Base-by-base conservation (phyloP, 2,888 invertebrate species). In the Lasioglossum oenotherae region DNA sequence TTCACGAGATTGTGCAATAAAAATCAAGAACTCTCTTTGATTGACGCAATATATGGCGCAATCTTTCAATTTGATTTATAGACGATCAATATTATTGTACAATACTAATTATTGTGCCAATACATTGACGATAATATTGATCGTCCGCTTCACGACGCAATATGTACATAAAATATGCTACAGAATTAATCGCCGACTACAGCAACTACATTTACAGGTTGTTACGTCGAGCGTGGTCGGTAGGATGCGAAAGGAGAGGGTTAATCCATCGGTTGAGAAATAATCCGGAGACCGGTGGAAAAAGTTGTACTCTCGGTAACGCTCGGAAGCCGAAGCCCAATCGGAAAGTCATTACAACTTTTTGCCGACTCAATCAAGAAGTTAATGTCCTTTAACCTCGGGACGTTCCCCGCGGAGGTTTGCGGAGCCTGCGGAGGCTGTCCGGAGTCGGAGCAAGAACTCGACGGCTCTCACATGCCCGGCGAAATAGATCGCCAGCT, bases 281-380 rank as follows among this genome's bases (percentile, higher is more conserved):
- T 79, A 84, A 84, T 84, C 41, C n/a, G n/a, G 27, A 53, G 31
- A 16, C 23, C 53, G 53, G 0, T n/a, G 53, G 53, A 57, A 57
- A 85, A 81, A 86, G 49, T 78, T 60, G 64, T 31, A 64, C 44
- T 44, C 64, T 16, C 64, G 31, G 31, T 14, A 31, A 31, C 31
- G n/a, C 60, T 27, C 60, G 60, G 60, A 64, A 64, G 31, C 71
- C 78, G 91, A 78, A 64, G 64, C 64, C 89, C 92, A 92, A 93
- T 94, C 93, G 92, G 94, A 95, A 94, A 93, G 93, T 94, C 94
- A 95, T 95, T 95, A 94, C 92, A 94, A 94, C 93, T 94, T 94
- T 95, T 94, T 94, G 92, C 89, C 91, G 90, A 93, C 93, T 92
- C 93, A 93, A 94, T 94, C 94, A 93, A 92, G 93, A 95, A 94